Evolutionary conservation across 2,113 vertebrate species (phyloP), one percentile per base, ranked within the genome.

Genomic region (Ptyas mucosa): DNA sequence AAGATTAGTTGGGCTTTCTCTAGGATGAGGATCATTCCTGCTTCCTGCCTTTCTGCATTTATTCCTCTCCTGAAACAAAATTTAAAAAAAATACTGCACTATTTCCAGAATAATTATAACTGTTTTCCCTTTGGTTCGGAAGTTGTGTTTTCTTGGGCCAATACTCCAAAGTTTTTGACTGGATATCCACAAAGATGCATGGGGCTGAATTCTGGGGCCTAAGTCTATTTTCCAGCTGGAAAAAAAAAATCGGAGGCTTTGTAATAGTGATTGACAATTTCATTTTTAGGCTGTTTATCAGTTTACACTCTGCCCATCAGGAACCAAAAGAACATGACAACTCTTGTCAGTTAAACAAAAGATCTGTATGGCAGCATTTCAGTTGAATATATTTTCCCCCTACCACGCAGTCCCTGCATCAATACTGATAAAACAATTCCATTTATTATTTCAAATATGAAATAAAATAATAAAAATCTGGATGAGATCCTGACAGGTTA

Each of bases 261-360:
- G 89, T 97, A 96, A 97, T 97, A 94, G 94, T 96, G 97, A 97
- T 94, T 98, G 97, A 97, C 97, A 98, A 90, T 95, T 96, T 96
- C 97, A 97, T 97, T 97, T 96, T 90, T 52, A 90, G 96, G 97
- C 96, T 95, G 69, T 96, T 97, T 97, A 95, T 96, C 97, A 96
- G 96, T 89, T 94, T 55, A 95, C 90, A 95, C 96, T 97, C 92
- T 55, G 94, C 93, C 55, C 94, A 43, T 95, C 91, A 46, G 96
- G 97, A 97, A 97, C 94, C 97, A 94, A 94, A 43, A 95, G 97
- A 97, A 97, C 95, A 96, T 94, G 97, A 97, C 97, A 97, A 90
- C 89, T 94, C 97, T 88, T 95, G 96, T 97, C 97, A 97, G 90
- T 26, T 95, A 93, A 94, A 93, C 96, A 96, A 92, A 96, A 94